phyloP scores from a whole-genome alignment of 2,888 invertebrate genomes.

The Hirtodrosophila trivittata region DNA sequence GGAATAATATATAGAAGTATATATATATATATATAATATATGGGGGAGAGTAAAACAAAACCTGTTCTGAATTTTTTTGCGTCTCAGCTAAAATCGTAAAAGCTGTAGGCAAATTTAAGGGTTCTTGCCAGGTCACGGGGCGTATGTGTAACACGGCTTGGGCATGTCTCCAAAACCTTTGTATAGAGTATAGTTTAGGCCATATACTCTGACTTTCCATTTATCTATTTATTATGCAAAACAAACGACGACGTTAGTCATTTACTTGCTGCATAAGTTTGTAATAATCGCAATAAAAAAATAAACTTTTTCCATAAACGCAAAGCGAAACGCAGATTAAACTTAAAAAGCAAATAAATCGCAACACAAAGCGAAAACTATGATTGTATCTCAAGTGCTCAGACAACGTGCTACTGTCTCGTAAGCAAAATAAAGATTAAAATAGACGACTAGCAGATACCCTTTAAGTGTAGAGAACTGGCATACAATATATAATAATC shows the following conservation, averaged over 20 bases:
- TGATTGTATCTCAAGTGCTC: conserved; percentile 41
- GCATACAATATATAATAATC: too few species aligned
- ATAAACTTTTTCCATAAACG: conserved; percentile 54
- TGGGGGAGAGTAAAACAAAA: too few species aligned
- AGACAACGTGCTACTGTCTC: conserved; percentile 9
- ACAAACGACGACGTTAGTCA: conserved; percentile 49
- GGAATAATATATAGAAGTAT: conserved; percentile 13
- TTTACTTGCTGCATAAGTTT: conserved; percentile 46
- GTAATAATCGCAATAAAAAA: conserved; percentile 36
- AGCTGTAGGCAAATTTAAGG: conserved; percentile 11
- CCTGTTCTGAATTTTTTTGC: conserved; percentile 56
- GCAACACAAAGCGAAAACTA: conserved; percentile 29
- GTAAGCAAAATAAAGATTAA: not conserved
- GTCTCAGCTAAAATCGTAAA: conserved; percentile 45
- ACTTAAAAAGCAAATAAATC: conserved; percentile 30
- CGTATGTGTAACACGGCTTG: conserved; percentile 20
- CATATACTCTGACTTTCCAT: conserved; percentile 4
- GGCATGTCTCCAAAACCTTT: conserved; percentile 27
- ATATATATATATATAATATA: conserved; percentile 15
- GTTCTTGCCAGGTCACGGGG: conserved; percentile 8
- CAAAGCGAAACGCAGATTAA: conserved; percentile 31
- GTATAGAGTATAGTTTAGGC: not conserved
- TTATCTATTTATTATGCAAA: conserved; percentile 57
- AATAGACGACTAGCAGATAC: conserved; percentile 5
- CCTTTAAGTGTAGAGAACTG: too few species aligned